These are phyloP conservation scores for Cotesia typhae DNA, from an alignment of 1,140 invertebrate species.

Conservation along the genomic window DNA sequence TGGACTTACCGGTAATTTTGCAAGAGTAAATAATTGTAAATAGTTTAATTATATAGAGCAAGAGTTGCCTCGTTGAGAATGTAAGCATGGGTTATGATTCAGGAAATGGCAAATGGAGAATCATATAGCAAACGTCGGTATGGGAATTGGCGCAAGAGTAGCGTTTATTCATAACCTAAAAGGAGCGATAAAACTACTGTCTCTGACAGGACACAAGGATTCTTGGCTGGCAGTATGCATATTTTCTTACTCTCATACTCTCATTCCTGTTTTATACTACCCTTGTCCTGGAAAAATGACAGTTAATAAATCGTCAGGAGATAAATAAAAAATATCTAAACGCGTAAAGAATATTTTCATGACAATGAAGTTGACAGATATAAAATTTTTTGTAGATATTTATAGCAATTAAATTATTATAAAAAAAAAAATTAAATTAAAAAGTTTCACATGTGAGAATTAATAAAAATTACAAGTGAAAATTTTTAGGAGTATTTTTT, in stretches of 20 bases:
- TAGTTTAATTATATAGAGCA: not conserved
- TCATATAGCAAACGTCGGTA: constrained; percentile 40
- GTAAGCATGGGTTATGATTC: not conserved
- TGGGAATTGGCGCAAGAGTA: constrained; percentile 54
- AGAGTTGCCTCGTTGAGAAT: not conserved
- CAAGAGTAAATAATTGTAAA: not conserved
- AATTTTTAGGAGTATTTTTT: too few species aligned
- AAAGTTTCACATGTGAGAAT: too few species aligned
- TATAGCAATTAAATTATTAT: too few species aligned
- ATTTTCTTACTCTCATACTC: constrained; percentile 24
- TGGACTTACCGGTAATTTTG: too few species aligned
- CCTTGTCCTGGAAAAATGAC: constrained; percentile 52
- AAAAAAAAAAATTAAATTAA: too few species aligned
- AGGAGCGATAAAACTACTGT: constrained; percentile 52
- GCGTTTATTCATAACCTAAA: constrained; percentile 57
- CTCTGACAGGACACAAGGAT: constrained; percentile 32
- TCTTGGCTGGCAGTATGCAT: constrained; percentile 24
- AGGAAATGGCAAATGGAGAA: constrained; percentile 28
- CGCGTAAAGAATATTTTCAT: constrained; percentile 26
- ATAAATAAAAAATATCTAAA: constrained; percentile 48
- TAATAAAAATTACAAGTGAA: too few species aligned
- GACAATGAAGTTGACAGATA: too few species aligned
- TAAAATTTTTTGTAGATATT: too few species aligned
- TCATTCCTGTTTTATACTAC: constrained; percentile 30
- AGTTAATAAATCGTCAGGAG: constrained; percentile 53